Conservation (phyloP, 2,797 vertebrate genomes). For the Glyptemys insculpta region DNA sequence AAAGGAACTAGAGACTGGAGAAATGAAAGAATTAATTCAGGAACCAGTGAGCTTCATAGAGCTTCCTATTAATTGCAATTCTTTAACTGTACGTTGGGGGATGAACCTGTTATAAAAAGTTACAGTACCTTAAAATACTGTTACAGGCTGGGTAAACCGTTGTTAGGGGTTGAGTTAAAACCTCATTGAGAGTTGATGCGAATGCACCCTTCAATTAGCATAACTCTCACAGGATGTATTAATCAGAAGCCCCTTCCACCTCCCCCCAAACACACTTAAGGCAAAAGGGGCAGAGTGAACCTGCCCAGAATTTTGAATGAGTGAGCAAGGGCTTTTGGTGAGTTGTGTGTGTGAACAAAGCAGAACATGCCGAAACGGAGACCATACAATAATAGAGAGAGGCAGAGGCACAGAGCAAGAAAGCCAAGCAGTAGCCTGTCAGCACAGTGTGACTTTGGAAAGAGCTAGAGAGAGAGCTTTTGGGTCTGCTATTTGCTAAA, state of each 20-base stretch:
- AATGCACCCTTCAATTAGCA: neutral
- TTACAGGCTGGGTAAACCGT: neutral
- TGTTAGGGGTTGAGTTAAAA: neutral
- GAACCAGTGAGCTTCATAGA: neutral
- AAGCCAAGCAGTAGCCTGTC: neutral
- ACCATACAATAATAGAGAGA: neutral
- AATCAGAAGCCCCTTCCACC: neutral
- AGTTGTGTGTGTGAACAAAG: neutral
- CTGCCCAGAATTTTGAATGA: neutral
- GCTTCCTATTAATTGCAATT: slow-evolving; percentile 4
- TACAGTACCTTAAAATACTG: neutral
- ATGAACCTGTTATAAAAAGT: neutral
- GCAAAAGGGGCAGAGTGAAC: neutral
- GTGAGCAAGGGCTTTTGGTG: neutral
- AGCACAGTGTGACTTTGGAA: neutral
- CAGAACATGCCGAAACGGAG: too few relatives aligned
- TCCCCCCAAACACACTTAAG: neutral
- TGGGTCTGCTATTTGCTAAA: neutral
- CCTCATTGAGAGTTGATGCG: neutral
- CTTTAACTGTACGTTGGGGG: neutral
- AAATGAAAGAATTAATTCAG: slow-evolving; percentile 7
- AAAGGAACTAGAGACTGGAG: neutral
- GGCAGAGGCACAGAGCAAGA: neutral
- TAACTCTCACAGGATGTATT: neutral
- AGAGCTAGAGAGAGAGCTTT: neutral